phyloP scores from a whole-genome alignment of 2,797 vertebrate species.

The Neosalanx taihuensis region DNA sequence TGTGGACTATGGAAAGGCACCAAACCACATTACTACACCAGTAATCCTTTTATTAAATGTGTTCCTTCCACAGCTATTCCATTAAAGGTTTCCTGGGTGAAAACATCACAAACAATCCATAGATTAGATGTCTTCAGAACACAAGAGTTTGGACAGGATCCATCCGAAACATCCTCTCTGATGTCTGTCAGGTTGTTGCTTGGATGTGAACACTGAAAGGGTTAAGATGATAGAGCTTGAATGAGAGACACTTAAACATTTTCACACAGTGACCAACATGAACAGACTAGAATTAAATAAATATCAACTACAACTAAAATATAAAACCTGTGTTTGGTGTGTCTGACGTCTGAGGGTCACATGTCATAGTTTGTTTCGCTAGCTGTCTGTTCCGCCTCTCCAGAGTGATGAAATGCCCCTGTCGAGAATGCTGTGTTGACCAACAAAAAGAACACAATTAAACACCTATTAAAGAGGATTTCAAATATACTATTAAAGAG shows the following conservation, averaged over 20 bases:
- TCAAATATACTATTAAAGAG: too few relatives aligned
- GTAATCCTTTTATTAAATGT: background rate
- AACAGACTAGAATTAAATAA: too few relatives aligned
- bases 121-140: background rate
- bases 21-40: background rate
- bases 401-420: conserved; percentile 4
- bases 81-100: background rate
- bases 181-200: background rate
- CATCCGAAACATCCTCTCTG: background rate
- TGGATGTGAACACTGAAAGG: background rate
- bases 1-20: too few relatives aligned
- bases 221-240: background rate
- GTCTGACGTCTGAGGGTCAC: too few relatives aligned
- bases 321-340: too few relatives aligned
- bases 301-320: too few relatives aligned
- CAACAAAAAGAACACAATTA: background rate
- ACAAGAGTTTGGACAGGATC: conserved; percentile 9
- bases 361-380: background rate
- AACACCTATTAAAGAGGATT: too few relatives aligned
- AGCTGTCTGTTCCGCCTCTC: background rate
- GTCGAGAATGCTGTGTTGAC: background rate
- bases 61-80: background rate
- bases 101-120: background rate
- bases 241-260: background rate
- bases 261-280: background rate